Conservation (phyloP, 2,888 invertebrate genomes). For the Agonopterix alstromeriana region DNA sequence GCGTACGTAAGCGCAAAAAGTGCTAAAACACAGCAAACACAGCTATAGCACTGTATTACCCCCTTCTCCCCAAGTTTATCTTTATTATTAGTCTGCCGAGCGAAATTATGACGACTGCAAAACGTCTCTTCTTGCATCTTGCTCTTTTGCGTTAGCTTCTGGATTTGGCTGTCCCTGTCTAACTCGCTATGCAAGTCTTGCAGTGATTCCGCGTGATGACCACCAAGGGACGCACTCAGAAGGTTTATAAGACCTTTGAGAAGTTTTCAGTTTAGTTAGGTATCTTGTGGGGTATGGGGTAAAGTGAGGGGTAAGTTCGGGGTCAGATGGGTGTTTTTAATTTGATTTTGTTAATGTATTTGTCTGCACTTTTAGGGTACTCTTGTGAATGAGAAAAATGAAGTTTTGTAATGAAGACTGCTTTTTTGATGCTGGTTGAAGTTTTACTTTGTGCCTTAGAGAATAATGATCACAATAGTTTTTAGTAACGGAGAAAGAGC, state of each 20-base stretch:
- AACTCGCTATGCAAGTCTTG: slow-evolving; percentile 31
- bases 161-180: slow-evolving; percentile 28
- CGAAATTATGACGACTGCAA: slow-evolving; percentile 79
- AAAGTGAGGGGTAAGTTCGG: slow-evolving; percentile 15
- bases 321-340: slow-evolving; percentile 31
- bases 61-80: slow-evolving; percentile 54
- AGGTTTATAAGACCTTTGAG: slow-evolving; percentile 54
- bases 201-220: slow-evolving; percentile 56
- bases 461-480: too few species aligned
- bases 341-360: slow-evolving; percentile 24
- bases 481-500: too few species aligned
- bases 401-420: too few species aligned
- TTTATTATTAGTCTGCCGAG: slow-evolving; percentile 76
- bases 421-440: too few species aligned
- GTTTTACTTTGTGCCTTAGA: not conserved
- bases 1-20: slow-evolving; percentile 6
- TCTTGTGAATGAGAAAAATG: too few species aligned
- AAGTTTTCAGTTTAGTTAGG: slow-evolving; percentile 40
- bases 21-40: slow-evolving; percentile 4
- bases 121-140: slow-evolving; percentile 45
- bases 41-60: slow-evolving; percentile 6
- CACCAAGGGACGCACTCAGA: slow-evolving; percentile 39
- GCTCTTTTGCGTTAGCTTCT: slow-evolving; percentile 10
- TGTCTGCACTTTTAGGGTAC: not conserved
- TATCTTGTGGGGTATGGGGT: slow-evolving; percentile 26